These are phyloP conservation scores for Syrmaticus mikado DNA, from an alignment of 2,113 vertebrate genomes.

Conservation along the genomic window DNA sequence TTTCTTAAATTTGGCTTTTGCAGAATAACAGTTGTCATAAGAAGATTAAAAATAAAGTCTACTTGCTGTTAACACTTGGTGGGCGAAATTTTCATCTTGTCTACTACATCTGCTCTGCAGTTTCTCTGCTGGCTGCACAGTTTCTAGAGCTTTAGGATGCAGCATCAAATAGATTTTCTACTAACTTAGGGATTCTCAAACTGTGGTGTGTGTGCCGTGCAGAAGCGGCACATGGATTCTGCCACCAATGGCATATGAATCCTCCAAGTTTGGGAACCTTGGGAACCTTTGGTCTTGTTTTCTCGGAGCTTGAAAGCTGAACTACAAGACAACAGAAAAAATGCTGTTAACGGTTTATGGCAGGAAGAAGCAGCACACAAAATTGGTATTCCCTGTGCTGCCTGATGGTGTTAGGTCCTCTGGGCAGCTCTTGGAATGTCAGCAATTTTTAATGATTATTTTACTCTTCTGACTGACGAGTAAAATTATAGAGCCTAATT, in stretches of 20 bases:
- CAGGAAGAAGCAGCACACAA: neutral
- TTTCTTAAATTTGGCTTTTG: constrained; percentile 62
- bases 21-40: constrained; percentile 60
- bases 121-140: constrained; percentile 9
- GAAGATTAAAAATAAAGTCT: constrained; percentile 62
- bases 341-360: neutral
- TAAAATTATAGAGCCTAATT: constrained; percentile 37
- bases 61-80: constrained; percentile 54
- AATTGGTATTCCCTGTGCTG: constrained; percentile 5
- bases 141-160: neutral
- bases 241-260: neutral
- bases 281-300: neutral
- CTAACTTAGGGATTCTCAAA: neutral
- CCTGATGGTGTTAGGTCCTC: neutral
- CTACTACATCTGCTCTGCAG: constrained; percentile 28
- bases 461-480: neutral
- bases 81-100: constrained; percentile 50
- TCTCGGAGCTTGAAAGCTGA: neutral
- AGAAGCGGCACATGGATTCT: neutral
- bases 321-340: neutral
- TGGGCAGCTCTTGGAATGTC: constrained; percentile 27
- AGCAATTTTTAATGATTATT: constrained; percentile 20
- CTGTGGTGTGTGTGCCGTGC: neutral
- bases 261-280: neutral
- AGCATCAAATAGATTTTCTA: neutral